Evolutionary conservation across 2,797 vertebrate species (phyloP).

Genomic region (Phataginus tricuspis): DNA sequence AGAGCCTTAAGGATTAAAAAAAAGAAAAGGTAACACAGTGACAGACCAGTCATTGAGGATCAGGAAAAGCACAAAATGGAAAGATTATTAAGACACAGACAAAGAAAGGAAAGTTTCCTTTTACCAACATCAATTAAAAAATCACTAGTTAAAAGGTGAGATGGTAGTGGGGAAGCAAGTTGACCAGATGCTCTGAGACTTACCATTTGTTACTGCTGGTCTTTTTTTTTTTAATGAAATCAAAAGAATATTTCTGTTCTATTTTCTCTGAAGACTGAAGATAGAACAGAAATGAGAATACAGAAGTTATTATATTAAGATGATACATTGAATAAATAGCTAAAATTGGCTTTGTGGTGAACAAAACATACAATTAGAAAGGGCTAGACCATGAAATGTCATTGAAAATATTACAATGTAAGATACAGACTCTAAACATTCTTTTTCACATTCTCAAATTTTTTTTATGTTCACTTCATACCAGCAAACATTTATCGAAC

Average conservation of each 20-base stretch:
- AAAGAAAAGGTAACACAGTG: constrained; percentile 25
- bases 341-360: not conserved
- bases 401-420: not conserved
- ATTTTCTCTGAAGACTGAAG: not conserved
- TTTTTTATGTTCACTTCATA: not conserved
- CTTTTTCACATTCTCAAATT: not conserved
- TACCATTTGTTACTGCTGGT: not conserved
- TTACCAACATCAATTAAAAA: not conserved
- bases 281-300: constrained; percentile 18
- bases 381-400: not conserved
- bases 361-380: not conserved
- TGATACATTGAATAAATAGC: not conserved
- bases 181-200: constrained; percentile 12
- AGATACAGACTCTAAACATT: not conserved
- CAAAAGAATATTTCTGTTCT: not conserved
- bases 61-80: constrained; percentile 1
- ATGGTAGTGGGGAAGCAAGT: not conserved
- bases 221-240: not conserved
- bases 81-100: constrained; percentile 7
- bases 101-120: not conserved
- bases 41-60: not conserved
- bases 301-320: constrained; percentile 29
- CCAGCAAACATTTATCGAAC: constrained; percentile 16
- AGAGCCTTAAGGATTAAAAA: constrained; percentile 25
- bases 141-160: constrained; percentile 19